phyloP scores from a whole-genome alignment of 2,113 vertebrate species.

The Callionymus lyra region DNA sequence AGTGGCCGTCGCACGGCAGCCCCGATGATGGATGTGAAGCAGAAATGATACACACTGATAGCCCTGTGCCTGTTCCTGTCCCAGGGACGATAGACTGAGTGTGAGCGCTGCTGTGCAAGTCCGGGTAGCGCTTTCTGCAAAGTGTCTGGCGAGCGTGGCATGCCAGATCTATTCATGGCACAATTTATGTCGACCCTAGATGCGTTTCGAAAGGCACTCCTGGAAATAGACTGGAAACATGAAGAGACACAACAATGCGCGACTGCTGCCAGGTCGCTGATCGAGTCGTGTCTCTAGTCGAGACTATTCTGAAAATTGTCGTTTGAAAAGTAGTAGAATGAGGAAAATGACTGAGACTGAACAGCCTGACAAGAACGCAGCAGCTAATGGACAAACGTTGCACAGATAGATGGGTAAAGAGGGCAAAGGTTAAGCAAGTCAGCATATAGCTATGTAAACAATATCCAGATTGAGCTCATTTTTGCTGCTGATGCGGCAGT shows the following conservation, averaged over 20 bases:
- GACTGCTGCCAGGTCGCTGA: slow-evolving; percentile 23
- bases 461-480: neutral
- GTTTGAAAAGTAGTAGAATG: slow-evolving; percentile 25
- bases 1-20: slow-evolving; percentile 22
- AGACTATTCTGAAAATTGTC: slow-evolving; percentile 11
- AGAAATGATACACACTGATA: slow-evolving; percentile 50
- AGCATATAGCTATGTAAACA: slow-evolving; percentile 12
- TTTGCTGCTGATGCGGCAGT: slow-evolving; percentile 37
- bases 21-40: slow-evolving; percentile 45
- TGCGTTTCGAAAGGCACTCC: slow-evolving; percentile 30
- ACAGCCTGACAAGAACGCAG: too few relatives aligned
- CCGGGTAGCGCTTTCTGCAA: slow-evolving; percentile 9
- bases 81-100: slow-evolving; percentile 44
- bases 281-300: neutral
- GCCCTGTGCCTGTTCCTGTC: slow-evolving; percentile 35
- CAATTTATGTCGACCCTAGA: slow-evolving; percentile 18
- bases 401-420: slow-evolving; percentile 24
- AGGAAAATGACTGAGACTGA: too few relatives aligned
- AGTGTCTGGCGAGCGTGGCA: slow-evolving; percentile 19
- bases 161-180: slow-evolving; percentile 33
- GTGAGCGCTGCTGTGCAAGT: slow-evolving; percentile 7
- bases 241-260: slow-evolving; percentile 27
- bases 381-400: slow-evolving; percentile 33
- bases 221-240: slow-evolving; percentile 42
- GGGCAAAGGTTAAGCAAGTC: slow-evolving; percentile 22